Percentiles rank a stretch among this genome's conserved stretches.
These are phyloP conservation scores for Erethizon dorsatum DNA, from an alignment of 2,797 vertebrate species.

Conservation along the genomic window DNA sequence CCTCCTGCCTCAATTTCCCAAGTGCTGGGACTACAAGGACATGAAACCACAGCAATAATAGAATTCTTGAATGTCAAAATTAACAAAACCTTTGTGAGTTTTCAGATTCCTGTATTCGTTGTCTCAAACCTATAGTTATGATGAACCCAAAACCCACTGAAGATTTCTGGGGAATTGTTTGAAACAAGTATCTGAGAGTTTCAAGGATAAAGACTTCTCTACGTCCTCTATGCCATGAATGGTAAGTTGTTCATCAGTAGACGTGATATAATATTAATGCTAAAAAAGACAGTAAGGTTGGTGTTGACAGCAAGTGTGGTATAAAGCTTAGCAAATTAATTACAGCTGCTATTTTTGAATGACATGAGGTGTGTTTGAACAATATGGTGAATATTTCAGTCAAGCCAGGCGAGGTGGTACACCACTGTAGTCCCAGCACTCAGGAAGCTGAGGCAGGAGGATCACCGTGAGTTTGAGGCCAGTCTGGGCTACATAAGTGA, in stretches of 20 bases:
- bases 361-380: neutral
- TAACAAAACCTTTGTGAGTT: neutral
- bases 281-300: neutral
- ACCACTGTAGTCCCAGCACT: too few species aligned
- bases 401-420: too few species aligned
- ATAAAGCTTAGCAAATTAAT: neutral
- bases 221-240: neutral
- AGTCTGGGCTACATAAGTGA: too few species aligned
- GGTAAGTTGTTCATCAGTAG: neutral
- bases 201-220: neutral
- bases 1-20: neutral
- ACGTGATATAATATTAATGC: neutral
- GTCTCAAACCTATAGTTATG: conserved; percentile 3
- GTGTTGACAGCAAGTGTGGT: neutral
- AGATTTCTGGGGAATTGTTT: conserved; percentile 12
- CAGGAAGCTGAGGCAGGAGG: too few species aligned
- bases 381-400: neutral
- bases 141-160: neutral
- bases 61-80: neutral
- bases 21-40: neutral
- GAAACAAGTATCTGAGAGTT: neutral
- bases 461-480: too few species aligned
- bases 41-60: neutral
- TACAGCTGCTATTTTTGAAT: neutral
- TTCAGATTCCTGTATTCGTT: neutral